Percentiles rank a stretch among this genome's conserved stretches.
Evolutionary conservation across 2,113 vertebrate genomes (phyloP).

Genomic region (Andinoacara biseriatus): DNA sequence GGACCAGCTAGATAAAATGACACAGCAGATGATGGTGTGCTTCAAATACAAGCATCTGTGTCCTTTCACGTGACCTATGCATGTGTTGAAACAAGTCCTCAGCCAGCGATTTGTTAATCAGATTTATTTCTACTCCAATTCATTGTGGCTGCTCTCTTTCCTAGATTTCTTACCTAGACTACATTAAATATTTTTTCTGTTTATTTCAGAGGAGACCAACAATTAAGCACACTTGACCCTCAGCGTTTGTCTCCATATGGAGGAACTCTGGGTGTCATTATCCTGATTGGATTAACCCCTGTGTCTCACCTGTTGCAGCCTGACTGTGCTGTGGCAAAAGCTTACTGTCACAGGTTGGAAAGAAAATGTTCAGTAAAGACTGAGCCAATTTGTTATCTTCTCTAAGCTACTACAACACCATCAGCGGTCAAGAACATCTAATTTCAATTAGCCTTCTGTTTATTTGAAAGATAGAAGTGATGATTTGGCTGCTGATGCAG

Average conservation of each 20-base stretch:
- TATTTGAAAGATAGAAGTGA: neutral
- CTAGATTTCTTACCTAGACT: neutral
- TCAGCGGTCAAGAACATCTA: neutral
- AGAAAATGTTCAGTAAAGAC: neutral
- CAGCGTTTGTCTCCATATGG: neutral
- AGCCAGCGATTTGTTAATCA: no score
- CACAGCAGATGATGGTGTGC: neutral
- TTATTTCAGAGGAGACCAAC: neutral
- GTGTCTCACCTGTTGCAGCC: neutral
- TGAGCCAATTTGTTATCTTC: neutral
- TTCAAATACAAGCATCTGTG: neutral
- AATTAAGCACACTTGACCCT: neutral
- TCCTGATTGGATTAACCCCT: conserved; percentile 33
- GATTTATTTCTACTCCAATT: neutral
- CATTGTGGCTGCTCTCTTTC: neutral
- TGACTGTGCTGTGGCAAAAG: conserved; percentile 1
- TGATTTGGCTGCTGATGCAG: neutral
- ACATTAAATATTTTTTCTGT: neutral
- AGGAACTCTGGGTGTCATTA: neutral
- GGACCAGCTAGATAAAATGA: no score
- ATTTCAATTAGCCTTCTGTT: neutral
- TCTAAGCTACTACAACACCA: neutral
- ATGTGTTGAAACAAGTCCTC: neutral
- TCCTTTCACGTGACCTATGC: neutral
- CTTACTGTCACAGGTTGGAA: neutral